These are phyloP conservation scores for Heliconius melpomene DNA, from an alignment of 1,140 invertebrate species.

Conservation along the genomic window DNA sequence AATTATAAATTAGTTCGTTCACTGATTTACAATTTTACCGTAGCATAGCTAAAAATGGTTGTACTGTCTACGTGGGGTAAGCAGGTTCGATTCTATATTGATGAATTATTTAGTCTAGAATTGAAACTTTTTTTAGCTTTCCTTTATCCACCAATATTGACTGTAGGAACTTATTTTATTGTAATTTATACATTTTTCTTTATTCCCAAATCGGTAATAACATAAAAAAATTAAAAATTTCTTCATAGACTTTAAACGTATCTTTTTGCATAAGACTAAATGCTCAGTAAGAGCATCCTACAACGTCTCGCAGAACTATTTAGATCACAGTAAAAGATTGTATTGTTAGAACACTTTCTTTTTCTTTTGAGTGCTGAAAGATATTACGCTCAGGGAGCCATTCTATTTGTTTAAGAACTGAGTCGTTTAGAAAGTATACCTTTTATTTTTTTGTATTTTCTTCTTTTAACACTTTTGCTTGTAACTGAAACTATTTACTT, in stretches of 20 bases:
- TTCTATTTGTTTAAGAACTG: slow-evolving; percentile 6
- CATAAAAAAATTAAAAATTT: too few species aligned
- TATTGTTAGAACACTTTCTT: slow-evolving; percentile 3
- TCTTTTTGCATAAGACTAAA: neutral
- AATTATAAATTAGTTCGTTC: neutral
- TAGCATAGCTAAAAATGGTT: neutral
- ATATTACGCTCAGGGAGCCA: slow-evolving; percentile 12
- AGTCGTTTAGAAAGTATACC: slow-evolving; percentile 3
- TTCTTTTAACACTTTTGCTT: neutral
- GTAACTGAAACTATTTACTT: neutral
- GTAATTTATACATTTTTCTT: too few species aligned
- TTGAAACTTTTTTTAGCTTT: too few species aligned
- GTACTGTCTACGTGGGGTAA: too few species aligned
- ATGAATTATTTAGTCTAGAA: too few species aligned
- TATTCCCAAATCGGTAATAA: too few species aligned
- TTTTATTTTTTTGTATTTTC: neutral
- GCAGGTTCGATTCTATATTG: too few species aligned
- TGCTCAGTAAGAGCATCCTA: slow-evolving; percentile 1
- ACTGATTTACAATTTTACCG: neutral
- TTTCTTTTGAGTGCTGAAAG: slow-evolving; percentile 9
- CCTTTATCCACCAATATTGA: too few species aligned
- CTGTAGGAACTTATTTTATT: too few species aligned
- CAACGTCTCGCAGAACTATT: slow-evolving; percentile 1
- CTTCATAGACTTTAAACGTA: neutral
- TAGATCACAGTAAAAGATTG: slow-evolving; percentile 14